phyloP scores from a whole-genome alignment of 2,113 vertebrate species.

The Cisticola juncidis region DNA sequence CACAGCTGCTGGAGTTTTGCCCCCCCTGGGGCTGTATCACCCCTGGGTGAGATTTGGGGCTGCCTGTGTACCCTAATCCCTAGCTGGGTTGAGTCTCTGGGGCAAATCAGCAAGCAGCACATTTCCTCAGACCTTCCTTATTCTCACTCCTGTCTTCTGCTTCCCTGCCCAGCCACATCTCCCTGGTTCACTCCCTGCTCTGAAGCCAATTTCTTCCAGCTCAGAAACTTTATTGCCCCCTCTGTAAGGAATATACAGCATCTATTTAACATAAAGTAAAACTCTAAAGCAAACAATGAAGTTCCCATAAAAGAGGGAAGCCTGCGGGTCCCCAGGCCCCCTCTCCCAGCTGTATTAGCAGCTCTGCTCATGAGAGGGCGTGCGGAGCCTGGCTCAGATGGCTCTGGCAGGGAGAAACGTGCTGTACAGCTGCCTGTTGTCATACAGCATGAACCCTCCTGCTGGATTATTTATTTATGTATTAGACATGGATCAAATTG shows the following conservation, averaged over 20 bases:
- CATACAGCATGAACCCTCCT: constrained; percentile 43
- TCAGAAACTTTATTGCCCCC: constrained; percentile 45
- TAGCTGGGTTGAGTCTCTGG: not conserved
- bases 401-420: not conserved
- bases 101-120: accelerated
- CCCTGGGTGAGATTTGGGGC: not conserved
- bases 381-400: constrained; percentile 58
- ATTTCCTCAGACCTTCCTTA: not conserved
- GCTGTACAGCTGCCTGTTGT: constrained; percentile 58
- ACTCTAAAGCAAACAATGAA: constrained; percentile 65
- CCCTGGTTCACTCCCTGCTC: not conserved
- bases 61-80: accelerated
- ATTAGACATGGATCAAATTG: constrained; percentile 68
- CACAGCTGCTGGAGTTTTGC: accelerated
- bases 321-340: not conserved
- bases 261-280: constrained; percentile 62
- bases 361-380: constrained; percentile 70
- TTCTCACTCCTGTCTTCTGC: not conserved
- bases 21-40: not conserved
- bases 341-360: constrained; percentile 63
- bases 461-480: constrained; percentile 73
- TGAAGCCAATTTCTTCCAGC: constrained; percentile 30
- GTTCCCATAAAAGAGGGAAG: constrained; percentile 53
- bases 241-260: constrained; percentile 41
- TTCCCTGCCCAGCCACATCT: not conserved